Base-by-base conservation (phyloP, 2,888 invertebrate genomes). In the Saturnia japonica region DNA sequence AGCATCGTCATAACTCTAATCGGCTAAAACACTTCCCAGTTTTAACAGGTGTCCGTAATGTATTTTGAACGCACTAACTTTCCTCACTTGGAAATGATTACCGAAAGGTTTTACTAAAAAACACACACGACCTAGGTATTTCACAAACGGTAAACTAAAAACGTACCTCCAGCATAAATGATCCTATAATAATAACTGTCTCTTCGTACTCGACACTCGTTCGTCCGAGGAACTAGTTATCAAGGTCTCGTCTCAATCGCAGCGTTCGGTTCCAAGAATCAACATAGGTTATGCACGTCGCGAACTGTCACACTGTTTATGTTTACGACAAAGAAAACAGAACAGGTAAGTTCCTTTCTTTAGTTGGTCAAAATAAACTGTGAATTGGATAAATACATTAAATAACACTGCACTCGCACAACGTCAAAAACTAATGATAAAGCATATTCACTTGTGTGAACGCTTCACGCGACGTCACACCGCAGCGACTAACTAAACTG, bases 141-240 rank as follows among this genome's bases (percentile, higher is more conserved):
- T 83, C 87, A 87, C 90, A 84, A 89, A 87, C 85, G 86, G 89
- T 88, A 91, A 89, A 88, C 88, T 91, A 91, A 87, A 90, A 87
- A 94, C 94, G 92, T 94, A 94, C 94, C 94, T 94, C 93, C 87
- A 89, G 89, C 92, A 91, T 93, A 89, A 93, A 93, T 93, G 91
- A 93, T 94, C 93, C 93, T 90, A 88, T 88, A 91, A 85, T 89
- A 92, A 79, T 82, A 83, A 93, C 89, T 93, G 92, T 93, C 90
- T 90, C 89, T 88, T 87, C 90, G 88, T 82, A 90, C 87, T 87
- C 90, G 88, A 87, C 82, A 90, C 87, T 87, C 90, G 88, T 85
- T 91, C 88, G 91, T 88, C 91, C 89, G 89, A 93, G 90, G 91
- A 94, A 94, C 94, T 87, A 94, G 92, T 93, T 94, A 93, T 94